Base-by-base conservation (phyloP, 2,888 invertebrate genomes). In the Caenorhabditis doughertyi region DNA sequence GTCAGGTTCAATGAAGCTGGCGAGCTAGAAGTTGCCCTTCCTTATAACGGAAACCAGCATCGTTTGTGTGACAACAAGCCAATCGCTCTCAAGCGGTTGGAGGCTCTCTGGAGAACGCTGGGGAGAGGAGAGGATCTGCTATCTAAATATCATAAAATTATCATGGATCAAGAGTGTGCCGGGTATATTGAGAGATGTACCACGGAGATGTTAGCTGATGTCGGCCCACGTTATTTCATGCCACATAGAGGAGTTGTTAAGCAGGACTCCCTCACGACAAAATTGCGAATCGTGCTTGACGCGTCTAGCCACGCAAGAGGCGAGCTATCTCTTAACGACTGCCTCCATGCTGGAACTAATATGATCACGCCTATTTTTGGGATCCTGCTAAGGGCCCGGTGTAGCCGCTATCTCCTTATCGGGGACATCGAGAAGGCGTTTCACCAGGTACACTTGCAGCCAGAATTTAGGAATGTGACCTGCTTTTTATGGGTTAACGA, bases 361-460 rank as follows among this genome's bases (percentile, higher is more conserved):
- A 23, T 68, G 3, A 55, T 87, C 3, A 70, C 55, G 8, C 49
- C 73, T 8, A 49, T 85, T 44, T 11, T 60, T 9, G 77, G 70
- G 0, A 70, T 88, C 13, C 56, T 87, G 8, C 16, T 88, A 11
- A 29, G 65, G 9, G 44, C 68, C 3, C 29, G 89, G 18, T 29
- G 32, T 2, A 1, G 27, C 3, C 18, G 25, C 9, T 67, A 53
- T 11, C 29, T 84, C 0, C 18, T 89, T 13, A 29, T 82, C 1
- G 68, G 76, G 0, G 89, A 89, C n/a, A n/a, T n/a, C n/a, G n/a
- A n/a, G n/a, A n/a, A n/a, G n/a, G n/a, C n/a, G n/a, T n/a, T n/a
- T n/a, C 56, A 80, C 87, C 35, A 81, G 82, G 55, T 89, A 86
- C 60, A 88, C 89, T 0, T 89, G 87, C 42, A 42, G 13, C 9